Base-by-base conservation (phyloP, 2,797 vertebrate species). In the Mionectes olivaceus region DNA sequence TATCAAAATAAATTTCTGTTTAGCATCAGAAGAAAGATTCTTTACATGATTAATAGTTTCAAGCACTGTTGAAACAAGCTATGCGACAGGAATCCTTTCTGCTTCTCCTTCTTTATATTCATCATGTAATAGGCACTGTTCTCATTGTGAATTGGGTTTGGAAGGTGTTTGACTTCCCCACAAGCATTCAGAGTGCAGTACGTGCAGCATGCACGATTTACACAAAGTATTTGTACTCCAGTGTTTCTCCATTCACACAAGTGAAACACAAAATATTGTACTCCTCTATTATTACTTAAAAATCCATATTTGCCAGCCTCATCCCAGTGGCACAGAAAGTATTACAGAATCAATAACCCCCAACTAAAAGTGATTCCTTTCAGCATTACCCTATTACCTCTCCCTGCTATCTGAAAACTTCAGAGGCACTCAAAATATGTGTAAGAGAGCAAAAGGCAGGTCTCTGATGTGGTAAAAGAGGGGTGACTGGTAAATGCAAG, bases 1-100 rank as follows among this genome's bases (percentile, higher is more conserved):
- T 84, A 87, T 52, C 41, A 79, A 55, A 79, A 95, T 24, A 10
- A 89, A 84, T 64, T 69, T 90, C 67, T 55, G 24, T 57, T 75
- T 39, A 61, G 46, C 35, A 28, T 43, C 11, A 69, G 70, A 55
- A 57, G 49, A 44, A 50, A 73, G 37, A 50, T 60, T 69, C 70
- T 79, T 93, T 70, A 41, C 44, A 56, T 55, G 52, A 82, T 49
- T 75, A 86, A 79, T 24, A 50, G 33, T 90, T 82, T 59, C 63
- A 83, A 57, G 55, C 28, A 52, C 53, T 52, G 17, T 30, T 87
- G 64, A 85, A 67, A 60, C 19, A 59, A 87, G 67, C 41, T 59
- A 12, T 10, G 69, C 74, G 35, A 82, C 39, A 79, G 22, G 9
- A 47, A 67, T 49, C 32, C 37, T 71, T 92, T 81, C 55, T 11